phyloP scores from a whole-genome alignment of 2,797 vertebrate genomes.

The Poecilia gillii region DNA sequence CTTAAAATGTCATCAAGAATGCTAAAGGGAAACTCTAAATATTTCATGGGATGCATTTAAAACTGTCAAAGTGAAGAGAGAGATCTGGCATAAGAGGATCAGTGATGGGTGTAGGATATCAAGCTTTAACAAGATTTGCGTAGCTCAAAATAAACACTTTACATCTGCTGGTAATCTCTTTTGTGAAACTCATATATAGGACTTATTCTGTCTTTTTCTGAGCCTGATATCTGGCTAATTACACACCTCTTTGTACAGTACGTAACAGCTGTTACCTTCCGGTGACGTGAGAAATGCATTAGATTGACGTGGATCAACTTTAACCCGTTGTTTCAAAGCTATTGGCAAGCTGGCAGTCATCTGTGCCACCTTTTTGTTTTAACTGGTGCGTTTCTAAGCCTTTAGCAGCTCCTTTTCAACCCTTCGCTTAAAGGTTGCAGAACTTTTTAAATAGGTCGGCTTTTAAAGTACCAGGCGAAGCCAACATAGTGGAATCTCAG shows the following conservation, averaged over 20 bases:
- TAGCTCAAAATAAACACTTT: conserved; percentile 1
- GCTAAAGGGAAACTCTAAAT: conserved; percentile 18
- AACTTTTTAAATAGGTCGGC: background rate
- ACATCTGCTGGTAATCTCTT: background rate
- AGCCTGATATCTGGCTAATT: conserved; percentile 1
- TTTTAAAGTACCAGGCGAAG: background rate
- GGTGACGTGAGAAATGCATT: background rate
- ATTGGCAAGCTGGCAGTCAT: background rate
- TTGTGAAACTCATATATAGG: background rate
- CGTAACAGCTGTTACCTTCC: background rate
- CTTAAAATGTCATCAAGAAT: conserved; percentile 5
- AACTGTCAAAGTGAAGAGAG: background rate
- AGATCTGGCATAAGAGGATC: background rate
- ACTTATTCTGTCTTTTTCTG: background rate
- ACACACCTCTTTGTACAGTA: conserved; percentile 5
- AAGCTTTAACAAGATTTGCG: background rate
- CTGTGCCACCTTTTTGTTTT: background rate
- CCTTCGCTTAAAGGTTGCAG: background rate
- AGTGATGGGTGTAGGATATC: background rate
- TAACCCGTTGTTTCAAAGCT: background rate
- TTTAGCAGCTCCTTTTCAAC: background rate
- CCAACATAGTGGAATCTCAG: background rate
- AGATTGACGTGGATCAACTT: background rate
- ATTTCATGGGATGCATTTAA: conserved; percentile 5
- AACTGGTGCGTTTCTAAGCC: background rate